phyloP scores from a whole-genome alignment of 2,888 invertebrate genomes.

The Auanema sp. region DNA sequence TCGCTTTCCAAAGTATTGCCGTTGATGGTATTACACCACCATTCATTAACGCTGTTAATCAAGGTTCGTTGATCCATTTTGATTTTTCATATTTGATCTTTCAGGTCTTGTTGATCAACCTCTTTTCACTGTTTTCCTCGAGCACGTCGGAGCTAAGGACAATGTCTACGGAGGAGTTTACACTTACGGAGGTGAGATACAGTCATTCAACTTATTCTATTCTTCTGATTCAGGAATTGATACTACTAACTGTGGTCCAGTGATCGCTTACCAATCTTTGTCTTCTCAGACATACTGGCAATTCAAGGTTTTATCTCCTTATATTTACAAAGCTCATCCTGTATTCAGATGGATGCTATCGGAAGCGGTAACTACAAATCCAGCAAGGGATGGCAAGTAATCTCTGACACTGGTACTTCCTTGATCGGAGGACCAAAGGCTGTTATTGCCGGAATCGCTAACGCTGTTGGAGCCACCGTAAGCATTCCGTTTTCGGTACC shows the following conservation, averaged over 20 bases:
- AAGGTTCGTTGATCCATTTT: constrained; percentile 12
- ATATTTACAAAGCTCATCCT: neutral
- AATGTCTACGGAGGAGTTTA: constrained; percentile 44
- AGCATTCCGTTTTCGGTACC: neutral
- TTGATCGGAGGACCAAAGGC: constrained; percentile 43
- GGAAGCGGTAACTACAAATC: constrained; percentile 32
- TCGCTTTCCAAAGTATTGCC: constrained; percentile 46
- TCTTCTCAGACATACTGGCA: constrained; percentile 53
- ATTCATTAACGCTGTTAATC: constrained; percentile 44
- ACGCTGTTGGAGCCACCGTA: constrained; percentile 33
- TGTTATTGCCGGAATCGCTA: constrained; percentile 27
- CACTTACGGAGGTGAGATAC: constrained; percentile 31
- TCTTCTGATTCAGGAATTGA: constrained; percentile 40
- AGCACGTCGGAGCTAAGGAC: constrained; percentile 42
- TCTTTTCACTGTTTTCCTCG: constrained; percentile 51
- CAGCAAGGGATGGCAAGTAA: constrained; percentile 36
- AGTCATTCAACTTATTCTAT: constrained; percentile 15
- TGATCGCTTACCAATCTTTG: constrained; percentile 42
- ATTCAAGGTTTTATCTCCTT: constrained; percentile 27
- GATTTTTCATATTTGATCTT: neutral
- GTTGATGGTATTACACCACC: constrained; percentile 47
- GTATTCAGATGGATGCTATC: constrained; percentile 29
- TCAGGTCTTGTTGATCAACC: constrained; percentile 43
- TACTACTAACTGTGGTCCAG: constrained; percentile 43
- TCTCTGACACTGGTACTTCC: constrained; percentile 50